A percentile compares a stretch with the other conserved stretches of the same genome.
These are phyloP conservation scores for Molothrus ater DNA, from an alignment of 2,797 vertebrate genomes.

Conservation along the genomic window DNA sequence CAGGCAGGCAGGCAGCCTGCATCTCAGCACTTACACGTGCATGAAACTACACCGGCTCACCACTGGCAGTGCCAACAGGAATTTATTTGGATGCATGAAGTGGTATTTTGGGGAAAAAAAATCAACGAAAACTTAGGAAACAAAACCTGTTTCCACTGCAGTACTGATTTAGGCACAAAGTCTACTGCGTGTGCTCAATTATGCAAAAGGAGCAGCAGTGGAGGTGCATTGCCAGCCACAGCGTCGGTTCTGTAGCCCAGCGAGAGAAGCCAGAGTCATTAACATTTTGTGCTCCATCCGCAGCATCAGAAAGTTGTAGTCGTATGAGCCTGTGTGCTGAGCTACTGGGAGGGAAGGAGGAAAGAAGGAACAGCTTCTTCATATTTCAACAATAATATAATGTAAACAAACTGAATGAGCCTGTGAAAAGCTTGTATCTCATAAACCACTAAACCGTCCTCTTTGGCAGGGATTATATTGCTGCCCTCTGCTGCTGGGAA, in stretches of 20 bases:
- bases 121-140: neutral
- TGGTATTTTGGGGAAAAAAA: neutral
- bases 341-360: neutral
- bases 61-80: neutral
- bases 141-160: neutral
- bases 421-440: neutral
- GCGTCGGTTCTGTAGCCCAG: neutral
- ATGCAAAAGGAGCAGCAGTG: neutral
- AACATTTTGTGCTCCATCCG: neutral
- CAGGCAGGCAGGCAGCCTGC: neutral
- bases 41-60: neutral
- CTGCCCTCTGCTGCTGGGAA: conserved; percentile 36
- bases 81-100: neutral
- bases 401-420: neutral
- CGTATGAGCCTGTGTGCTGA: neutral
- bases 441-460: neutral
- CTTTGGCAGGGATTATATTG: neutral
- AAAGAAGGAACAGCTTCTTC: neutral
- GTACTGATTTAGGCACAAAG: neutral
- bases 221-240: neutral
- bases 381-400: neutral
- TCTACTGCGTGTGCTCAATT: fast-evolving
- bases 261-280: neutral
- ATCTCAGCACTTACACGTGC: neutral
- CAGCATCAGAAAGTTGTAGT: neutral